phyloP scores from a whole-genome alignment of 2,888 invertebrate species.

The Diaperis boleti region DNA sequence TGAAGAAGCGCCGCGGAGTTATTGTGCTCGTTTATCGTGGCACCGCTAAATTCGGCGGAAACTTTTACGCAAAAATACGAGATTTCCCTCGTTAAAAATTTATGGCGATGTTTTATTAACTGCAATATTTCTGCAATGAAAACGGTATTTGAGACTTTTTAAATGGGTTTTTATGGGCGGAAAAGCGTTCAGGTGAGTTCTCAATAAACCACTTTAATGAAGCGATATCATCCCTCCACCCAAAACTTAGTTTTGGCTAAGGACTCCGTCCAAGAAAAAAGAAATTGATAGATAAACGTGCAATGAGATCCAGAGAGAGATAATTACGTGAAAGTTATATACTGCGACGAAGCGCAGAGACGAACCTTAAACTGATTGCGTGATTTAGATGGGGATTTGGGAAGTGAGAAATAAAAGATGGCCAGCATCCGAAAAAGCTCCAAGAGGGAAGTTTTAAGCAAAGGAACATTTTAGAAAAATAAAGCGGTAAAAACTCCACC shows the following conservation, averaged over 20 bases:
- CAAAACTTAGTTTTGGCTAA: constrained; percentile 2
- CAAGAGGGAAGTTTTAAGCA: background rate
- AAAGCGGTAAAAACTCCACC: background rate
- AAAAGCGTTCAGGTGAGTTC: too few species aligned
- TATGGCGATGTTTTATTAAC: constrained; percentile 35
- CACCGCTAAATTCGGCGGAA: constrained; percentile 20
- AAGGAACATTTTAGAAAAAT: background rate
- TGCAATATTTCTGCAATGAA: constrained; percentile 36
- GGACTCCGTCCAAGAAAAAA: constrained; percentile 14
- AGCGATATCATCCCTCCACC: too few species aligned
- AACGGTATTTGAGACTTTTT: constrained; percentile 22
- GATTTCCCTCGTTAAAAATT: constrained; percentile 32
- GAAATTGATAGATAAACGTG: constrained; percentile 36
- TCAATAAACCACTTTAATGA: too few species aligned
- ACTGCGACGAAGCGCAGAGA: constrained; percentile 20
- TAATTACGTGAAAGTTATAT: constrained; percentile 33
- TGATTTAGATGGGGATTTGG: constrained; percentile 28
- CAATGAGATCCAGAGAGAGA: constrained; percentile 27
- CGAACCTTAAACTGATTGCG: constrained; percentile 22
- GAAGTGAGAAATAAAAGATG: constrained; percentile 27
- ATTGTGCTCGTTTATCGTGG: constrained; percentile 25
- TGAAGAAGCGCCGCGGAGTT: constrained; percentile 11
- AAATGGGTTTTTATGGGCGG: constrained; percentile 20
- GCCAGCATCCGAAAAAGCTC: background rate
- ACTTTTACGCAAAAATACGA: constrained; percentile 27